Evolutionary conservation across 2,113 vertebrate genomes (phyloP).

Genomic region (Hyla sarda): DNA sequence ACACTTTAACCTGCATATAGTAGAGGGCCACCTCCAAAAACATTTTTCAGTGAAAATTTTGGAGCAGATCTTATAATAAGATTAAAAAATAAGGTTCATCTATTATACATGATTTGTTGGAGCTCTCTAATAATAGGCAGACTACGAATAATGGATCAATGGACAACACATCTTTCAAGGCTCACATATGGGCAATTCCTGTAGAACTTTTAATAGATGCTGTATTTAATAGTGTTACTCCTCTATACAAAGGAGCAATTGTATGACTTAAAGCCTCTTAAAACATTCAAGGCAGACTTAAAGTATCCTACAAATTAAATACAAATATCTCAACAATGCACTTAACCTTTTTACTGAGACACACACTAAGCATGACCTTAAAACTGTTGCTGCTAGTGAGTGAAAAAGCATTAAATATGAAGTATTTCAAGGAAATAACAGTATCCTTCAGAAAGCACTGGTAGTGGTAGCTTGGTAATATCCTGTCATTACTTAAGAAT

Average conservation of each 20-base stretch:
- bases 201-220: background rate
- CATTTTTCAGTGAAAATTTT: too few species aligned
- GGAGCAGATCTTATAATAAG: constrained; percentile 1
- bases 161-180: background rate
- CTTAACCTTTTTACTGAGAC: constrained; percentile 4
- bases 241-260: background rate
- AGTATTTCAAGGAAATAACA: background rate
- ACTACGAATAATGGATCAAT: constrained; percentile 7
- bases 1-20: too few species aligned
- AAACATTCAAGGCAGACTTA: background rate
- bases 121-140: background rate
- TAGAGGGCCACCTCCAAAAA: too few species aligned
- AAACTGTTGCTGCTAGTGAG: background rate
- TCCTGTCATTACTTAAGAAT: too few species aligned
- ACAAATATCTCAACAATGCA: background rate
- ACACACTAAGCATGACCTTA: background rate
- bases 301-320: constrained; percentile 12
- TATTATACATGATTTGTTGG: constrained; percentile 4
- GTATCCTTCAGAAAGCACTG: background rate
- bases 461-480: too few species aligned
- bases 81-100: background rate
- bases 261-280: constrained; percentile 12
- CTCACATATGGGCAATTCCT: background rate
- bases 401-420: background rate
- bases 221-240: background rate